Base-by-base conservation (phyloP, 1,140 invertebrate species). In the Antheraea pernyi region DNA sequence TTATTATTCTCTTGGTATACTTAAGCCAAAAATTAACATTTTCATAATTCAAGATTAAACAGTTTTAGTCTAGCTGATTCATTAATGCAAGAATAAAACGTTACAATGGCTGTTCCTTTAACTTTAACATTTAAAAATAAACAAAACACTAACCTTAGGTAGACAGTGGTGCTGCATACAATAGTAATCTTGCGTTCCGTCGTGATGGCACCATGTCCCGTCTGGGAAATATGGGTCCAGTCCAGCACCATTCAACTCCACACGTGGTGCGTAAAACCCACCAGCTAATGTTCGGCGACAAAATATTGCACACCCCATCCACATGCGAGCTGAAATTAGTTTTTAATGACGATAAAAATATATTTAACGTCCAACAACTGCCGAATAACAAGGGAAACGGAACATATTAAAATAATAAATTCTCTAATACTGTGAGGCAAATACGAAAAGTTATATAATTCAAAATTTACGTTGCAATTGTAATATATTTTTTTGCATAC, bases 251-350 rank as follows among this genome's bases (percentile, higher is more conserved):
- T 96, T 96, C 46, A 97, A 90, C 86, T 97, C 96, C 4, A 96
- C 89, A 5, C 95, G 90, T 3, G 96, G 96, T 0, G 96, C 95
- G 81, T 97, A 97, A 88, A 94, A 97, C 2, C 94, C 94, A 1
- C 94, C 94, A 30, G 93, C 94, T 73, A 94, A 94, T 59, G 93
- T 93, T 13, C 95, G 93, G 61, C 93, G 91, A 79, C 96, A 97
- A 84, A 96, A 97, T 72, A 97, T 94, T 9, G 96, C 94, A 79
- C 96, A 97, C 0, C 94, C 94, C 93, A 96, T 95, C 96, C 96
- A 97, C 70, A 95, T 93, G 37, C 95, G 94, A 63, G 89, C 95
- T 94, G 72, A 59, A 88, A 88, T 16, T n/a, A 59, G 2, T 53
- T 53, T 10, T n/a, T 16, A 36, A 64, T 37, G 36, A 46, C 11